phyloP scores from a whole-genome alignment of 2,797 vertebrate genomes.

The Phrynocephalus vlangalii region DNA sequence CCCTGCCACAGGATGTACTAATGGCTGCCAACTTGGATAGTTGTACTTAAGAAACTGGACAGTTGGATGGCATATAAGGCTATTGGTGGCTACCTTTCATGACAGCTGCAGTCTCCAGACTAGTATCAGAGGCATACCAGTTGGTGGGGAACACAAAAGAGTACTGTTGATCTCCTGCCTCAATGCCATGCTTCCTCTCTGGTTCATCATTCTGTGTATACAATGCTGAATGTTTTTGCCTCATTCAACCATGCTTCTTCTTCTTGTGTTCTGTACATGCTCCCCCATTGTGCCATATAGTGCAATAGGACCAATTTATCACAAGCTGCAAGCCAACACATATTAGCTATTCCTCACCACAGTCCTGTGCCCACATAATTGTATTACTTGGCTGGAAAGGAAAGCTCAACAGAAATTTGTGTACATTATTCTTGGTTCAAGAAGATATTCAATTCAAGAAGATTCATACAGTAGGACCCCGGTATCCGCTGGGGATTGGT shows the following conservation, averaged over 20 bases:
- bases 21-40: background rate
- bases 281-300: background rate
- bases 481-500: too few species aligned
- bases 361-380: background rate
- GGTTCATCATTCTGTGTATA: background rate
- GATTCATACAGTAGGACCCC: background rate
- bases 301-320: background rate
- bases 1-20: background rate
- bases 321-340: background rate
- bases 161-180: background rate
- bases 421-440: background rate
- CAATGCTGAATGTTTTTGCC: background rate
- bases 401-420: background rate
- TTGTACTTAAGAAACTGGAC: background rate
- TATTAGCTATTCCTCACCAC: background rate
- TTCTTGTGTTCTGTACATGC: background rate
- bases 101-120: background rate
- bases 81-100: background rate
- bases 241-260: background rate
- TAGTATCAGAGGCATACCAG: background rate
- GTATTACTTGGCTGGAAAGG: background rate
- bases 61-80: background rate
- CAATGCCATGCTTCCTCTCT: background rate
- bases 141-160: background rate
- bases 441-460: background rate